Evolutionary conservation across 1,140 invertebrate species (phyloP), one percentile per base, ranked within the genome.

Genomic region (Drosophila kanapiae): DNA sequence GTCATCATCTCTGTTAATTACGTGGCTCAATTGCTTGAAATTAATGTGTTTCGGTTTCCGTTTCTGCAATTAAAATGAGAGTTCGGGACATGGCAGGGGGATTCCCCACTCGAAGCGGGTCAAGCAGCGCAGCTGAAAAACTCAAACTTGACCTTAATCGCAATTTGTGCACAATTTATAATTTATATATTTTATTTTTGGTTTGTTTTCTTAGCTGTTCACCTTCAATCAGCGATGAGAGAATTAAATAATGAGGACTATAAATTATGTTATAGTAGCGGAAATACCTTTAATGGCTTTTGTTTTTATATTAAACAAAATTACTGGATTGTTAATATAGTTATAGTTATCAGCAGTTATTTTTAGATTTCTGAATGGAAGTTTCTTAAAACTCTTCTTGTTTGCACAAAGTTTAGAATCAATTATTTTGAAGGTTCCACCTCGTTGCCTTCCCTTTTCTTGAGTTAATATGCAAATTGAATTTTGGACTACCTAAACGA

Each of bases 21-120:
- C 74, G 67, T 78, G 72, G 59, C 77, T 84, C 67, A 80, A 85
- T 85, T 84, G 82, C 83, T 67, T 48, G 51, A 78, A 80, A 80
- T 84, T 78, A 85, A 85, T 80, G 63, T 80, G 67, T 85, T 85
- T 85, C 61, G 74, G 72, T 85, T 85, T 85, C 82, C 82, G 82
- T 68, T 70, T 84, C 70, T 74, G 74, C 75, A 80, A 85, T 85
- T 85, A 74, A 80, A 78, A 62, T 49, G 40, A 57, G 43, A 68
- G 48, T 42, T 64, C 31, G 14, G 38, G 38, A 56, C 18, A 13
- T 8, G 37, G 81, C 43, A 6, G 18, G 51, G 31, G 38, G 38
- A 35, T 61, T 61, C 37, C 43, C 75, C 35, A 29, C n/a, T 38
- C 7, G 11, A 76, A 78, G 40, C 62, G 43, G 76, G 74, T 78